Conservation (phyloP, 2,888 invertebrate species). For the Junonia oenone region DNA sequence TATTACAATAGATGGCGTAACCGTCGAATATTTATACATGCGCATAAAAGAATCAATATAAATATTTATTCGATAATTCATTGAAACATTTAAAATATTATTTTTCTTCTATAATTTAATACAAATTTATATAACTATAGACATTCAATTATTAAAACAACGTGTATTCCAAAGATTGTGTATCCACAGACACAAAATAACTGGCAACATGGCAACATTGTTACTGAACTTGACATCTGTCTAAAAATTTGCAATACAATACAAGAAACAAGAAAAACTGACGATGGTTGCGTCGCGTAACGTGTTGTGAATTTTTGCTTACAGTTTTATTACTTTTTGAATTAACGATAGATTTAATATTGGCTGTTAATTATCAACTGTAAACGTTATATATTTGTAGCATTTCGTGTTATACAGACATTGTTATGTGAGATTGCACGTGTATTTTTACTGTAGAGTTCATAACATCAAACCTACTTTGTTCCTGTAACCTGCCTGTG, state of each 20-base stretch:
- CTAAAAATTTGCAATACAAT: constrained; percentile 27
- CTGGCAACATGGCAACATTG: neutral
- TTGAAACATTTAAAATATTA: no score
- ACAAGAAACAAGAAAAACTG: constrained; percentile 30
- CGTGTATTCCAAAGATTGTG: no score
- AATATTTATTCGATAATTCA: no score
- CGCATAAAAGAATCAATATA: no score
- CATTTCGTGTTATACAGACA: constrained; percentile 48
- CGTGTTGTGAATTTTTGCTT: constrained; percentile 66
- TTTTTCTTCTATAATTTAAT: no score
- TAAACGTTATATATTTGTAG: constrained; percentile 44
- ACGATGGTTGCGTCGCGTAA: constrained; percentile 38
- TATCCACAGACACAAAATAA: neutral
- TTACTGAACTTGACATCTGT: constrained; percentile 24
- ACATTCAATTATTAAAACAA: no score
- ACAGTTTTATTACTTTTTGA: constrained; percentile 52
- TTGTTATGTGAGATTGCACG: constrained; percentile 49
- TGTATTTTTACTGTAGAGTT: constrained; percentile 45
- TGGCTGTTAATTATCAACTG: constrained; percentile 40
- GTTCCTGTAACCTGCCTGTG: constrained; percentile 64
- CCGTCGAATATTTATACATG: no score
- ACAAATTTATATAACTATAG: no score
- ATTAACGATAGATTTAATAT: constrained; percentile 46
- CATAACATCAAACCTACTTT: constrained; percentile 57
- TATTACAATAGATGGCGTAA: no score